These are phyloP conservation scores for Chaenogobius annularis DNA, from an alignment of 2,113 vertebrate species.

Conservation along the genomic window DNA sequence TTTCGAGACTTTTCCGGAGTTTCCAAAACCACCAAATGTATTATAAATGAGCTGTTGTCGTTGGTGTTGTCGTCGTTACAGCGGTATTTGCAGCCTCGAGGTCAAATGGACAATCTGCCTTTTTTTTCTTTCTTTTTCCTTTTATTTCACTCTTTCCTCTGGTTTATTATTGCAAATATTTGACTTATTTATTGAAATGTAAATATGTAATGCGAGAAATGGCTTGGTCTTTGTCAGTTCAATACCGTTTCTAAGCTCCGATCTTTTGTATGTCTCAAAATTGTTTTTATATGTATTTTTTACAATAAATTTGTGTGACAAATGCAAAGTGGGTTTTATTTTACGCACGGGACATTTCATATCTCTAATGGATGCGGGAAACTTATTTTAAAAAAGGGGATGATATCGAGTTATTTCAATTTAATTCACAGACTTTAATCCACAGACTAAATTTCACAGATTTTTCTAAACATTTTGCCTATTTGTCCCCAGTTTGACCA, in stretches of 20 bases:
- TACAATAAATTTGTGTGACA: slow-evolving; percentile 83
- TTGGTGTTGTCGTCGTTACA: slow-evolving; percentile 17
- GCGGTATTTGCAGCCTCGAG: slow-evolving; percentile 41
- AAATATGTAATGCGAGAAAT: slow-evolving; percentile 78
- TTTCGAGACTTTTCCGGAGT: slow-evolving; percentile 27
- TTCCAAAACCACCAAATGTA: slow-evolving; percentile 30
- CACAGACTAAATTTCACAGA: too few species aligned
- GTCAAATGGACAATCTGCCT: slow-evolving; percentile 75
- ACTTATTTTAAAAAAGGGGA: too few species aligned
- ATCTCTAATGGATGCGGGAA: too few species aligned
- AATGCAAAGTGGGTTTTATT: slow-evolving; percentile 20
- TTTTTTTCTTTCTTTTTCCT: slow-evolving; percentile 36
- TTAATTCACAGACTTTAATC: too few species aligned
- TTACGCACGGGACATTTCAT: slow-evolving; percentile 29
- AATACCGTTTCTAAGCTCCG: slow-evolving; percentile 78
- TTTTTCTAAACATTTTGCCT: too few species aligned
- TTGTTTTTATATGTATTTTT: slow-evolving; percentile 86
- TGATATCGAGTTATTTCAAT: too few species aligned
- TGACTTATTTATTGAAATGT: slow-evolving; percentile 84
- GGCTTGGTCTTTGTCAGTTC: slow-evolving; percentile 75
- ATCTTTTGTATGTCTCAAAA: slow-evolving; percentile 82
- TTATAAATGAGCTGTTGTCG: slow-evolving; percentile 46
- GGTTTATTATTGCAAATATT: slow-evolving; percentile 65
- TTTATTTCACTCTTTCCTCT: slow-evolving; percentile 49
- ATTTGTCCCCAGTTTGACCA: too few species aligned